A percentile compares a stretch with the other conserved stretches of the same genome.
phyloP scores from a whole-genome alignment of 2,888 invertebrate genomes.

The Acrocera orbiculus region DNA sequence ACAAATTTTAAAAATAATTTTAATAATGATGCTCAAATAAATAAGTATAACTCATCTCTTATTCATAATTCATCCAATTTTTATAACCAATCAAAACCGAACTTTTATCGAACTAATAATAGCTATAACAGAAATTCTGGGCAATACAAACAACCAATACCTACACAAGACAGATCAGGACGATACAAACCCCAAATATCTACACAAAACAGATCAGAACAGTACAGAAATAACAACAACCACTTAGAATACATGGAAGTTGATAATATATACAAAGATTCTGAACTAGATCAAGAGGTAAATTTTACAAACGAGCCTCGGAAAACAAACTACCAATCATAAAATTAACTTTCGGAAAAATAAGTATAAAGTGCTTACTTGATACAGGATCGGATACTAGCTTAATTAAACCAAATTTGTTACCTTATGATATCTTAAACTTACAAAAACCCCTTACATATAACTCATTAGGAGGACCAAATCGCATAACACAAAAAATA shows the following conservation, averaged over 20 bases:
- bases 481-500: too few relatives aligned
- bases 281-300: background rate
- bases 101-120: background rate
- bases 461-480: too few relatives aligned
- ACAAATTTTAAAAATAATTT: background rate
- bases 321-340: constrained; percentile 45
- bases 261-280: background rate
- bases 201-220: background rate
- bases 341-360: constrained; percentile 5
- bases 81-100: background rate
- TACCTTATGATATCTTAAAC: too few relatives aligned
- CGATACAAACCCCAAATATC: background rate
- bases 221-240: background rate
- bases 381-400: constrained; percentile 6
- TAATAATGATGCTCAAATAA: background rate
- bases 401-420: constrained; percentile 6
- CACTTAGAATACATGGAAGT: background rate
- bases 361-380: constrained; percentile 1
- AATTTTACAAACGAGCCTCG: constrained; percentile 35
- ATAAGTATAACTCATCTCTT: background rate
- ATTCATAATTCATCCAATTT: background rate
- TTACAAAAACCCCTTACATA: too few relatives aligned
- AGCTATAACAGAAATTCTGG: background rate
- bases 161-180: background rate
- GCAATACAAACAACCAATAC: background rate